Percentiles rank a stretch among this genome's conserved stretches.
These are phyloP conservation scores for Silurus lanzhouensis DNA, from an alignment of 2,797 vertebrate genomes.

Conservation along the genomic window DNA sequence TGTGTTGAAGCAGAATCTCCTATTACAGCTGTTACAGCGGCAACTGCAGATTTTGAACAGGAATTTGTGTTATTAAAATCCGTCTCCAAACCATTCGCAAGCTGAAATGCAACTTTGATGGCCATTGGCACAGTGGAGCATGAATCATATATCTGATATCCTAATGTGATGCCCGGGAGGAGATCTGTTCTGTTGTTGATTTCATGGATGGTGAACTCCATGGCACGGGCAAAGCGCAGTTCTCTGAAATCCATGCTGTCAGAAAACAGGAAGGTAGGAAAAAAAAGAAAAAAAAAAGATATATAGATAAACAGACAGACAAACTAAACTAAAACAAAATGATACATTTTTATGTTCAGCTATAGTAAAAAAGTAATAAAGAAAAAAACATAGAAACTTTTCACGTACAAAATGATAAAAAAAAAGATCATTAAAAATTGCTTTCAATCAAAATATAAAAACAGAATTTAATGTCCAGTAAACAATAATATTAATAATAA, in stretches of 20 bases:
- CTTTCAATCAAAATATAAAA: neutral
- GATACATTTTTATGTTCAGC: neutral
- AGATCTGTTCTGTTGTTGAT: conserved; percentile 35
- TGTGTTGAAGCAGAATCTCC: conserved; percentile 69
- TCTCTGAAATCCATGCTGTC: conserved; percentile 50
- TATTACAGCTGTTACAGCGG: conserved; percentile 55
- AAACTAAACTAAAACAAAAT: neutral
- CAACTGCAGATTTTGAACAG: conserved; percentile 22
- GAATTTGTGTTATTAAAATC: neutral
- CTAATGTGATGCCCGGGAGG: conserved; percentile 1
- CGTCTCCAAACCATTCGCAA: conserved; percentile 31
- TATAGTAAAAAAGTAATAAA: neutral
- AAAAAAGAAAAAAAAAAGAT: neutral
- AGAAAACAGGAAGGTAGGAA: neutral
- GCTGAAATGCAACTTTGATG: conserved; percentile 42
- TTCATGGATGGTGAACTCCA: conserved; percentile 30
- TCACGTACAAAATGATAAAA: neutral
- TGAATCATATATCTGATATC: conserved; percentile 36
- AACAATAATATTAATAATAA: neutral
- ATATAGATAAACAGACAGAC: neutral
- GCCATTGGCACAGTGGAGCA: conserved; percentile 44
- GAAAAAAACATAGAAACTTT: neutral
- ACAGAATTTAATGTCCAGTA: neutral
- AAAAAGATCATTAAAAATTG: neutral
- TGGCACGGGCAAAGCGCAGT: conserved; percentile 44